phyloP scores from a whole-genome alignment of 2,888 invertebrate species.

The Malacosoma neustria region DNA sequence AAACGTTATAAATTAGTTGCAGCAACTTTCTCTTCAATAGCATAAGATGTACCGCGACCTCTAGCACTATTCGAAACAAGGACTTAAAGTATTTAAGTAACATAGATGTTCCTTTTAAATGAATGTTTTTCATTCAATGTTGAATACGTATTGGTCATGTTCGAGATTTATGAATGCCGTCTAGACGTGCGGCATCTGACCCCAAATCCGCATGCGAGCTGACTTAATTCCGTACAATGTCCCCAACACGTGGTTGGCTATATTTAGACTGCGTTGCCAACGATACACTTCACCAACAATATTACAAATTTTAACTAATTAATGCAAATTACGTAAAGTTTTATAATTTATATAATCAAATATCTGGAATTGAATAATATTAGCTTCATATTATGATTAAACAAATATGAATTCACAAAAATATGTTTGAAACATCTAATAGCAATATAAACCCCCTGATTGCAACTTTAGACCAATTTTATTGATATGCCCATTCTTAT shows the following conservation, averaged over 20 bases:
- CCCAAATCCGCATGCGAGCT: conserved; percentile 40
- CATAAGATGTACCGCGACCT: background rate
- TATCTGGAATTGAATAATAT: background rate
- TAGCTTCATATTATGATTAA: no score
- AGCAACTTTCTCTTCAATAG: conserved; percentile 21
- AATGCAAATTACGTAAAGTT: background rate
- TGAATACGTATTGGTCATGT: background rate
- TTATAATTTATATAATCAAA: background rate
- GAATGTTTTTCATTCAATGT: background rate
- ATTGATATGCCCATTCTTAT: no score
- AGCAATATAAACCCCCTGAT: no score
- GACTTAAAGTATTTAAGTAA: no score
- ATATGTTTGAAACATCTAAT: no score
- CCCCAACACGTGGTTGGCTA: conserved; percentile 57
- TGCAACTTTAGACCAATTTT: no score
- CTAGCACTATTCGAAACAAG: background rate
- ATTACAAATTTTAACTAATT: background rate
- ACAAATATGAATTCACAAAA: no score
- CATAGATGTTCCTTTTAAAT: background rate
- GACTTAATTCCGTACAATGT: conserved; percentile 34
- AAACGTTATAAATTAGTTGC: conserved; percentile 6
- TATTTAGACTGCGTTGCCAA: conserved; percentile 36
- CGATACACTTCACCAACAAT: background rate
- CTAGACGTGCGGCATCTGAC: conserved; percentile 47
- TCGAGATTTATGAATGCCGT: conserved; percentile 13